Evolutionary conservation across 2,888 invertebrate genomes (phyloP), one percentile per base, ranked within the genome.

Genomic region (Dryobotodes eremita): DNA sequence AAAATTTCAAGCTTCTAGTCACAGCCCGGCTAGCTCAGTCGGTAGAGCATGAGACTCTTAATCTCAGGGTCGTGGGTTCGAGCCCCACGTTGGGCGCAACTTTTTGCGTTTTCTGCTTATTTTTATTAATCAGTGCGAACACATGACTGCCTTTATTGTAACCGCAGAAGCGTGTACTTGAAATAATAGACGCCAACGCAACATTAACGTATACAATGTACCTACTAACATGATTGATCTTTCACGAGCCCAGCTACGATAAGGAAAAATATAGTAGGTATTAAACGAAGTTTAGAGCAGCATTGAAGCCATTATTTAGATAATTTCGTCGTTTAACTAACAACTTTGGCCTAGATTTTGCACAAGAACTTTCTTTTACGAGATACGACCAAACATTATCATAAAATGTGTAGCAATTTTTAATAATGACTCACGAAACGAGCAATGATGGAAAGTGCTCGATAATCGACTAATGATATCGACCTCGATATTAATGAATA

Each of bases 21-120:
- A 77, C 50, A 90, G 95, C 95, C 95, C 94, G 95, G 95, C 95
- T 95, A 95, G 95, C 95, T 95, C 95, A 95, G 95, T 95, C 95
- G 95, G 95, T 95, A 95, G 95, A 95, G 95, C 95, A 95, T 95
- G 97, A 97, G 97, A 97, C 97, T 97, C 97, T 97, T 97, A 97
- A 97, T 97, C 97, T 97, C 97, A 97, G 97, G 97, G 97, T 97
- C 97, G 97, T 97, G 97, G 96, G 97, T 97, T 97, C 96, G 96
- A 97, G 97, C 97, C 97, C 97, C 97, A 97, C 96, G 97, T 97
- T 97, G 97, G 97, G 97, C 96, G 96, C 57, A 86, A 53, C 76
- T 84, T 91, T 92, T 94, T 95, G 92, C 78, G 70, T 26, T 62
- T 79, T 72, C 3, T 31, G 11, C 0, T n/a, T 26, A n/a, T 50